A percentile compares a stretch with the other conserved stretches of the same genome.
Conservation (phyloP, 2,888 invertebrate species). For the Rhingia campestris region DNA sequence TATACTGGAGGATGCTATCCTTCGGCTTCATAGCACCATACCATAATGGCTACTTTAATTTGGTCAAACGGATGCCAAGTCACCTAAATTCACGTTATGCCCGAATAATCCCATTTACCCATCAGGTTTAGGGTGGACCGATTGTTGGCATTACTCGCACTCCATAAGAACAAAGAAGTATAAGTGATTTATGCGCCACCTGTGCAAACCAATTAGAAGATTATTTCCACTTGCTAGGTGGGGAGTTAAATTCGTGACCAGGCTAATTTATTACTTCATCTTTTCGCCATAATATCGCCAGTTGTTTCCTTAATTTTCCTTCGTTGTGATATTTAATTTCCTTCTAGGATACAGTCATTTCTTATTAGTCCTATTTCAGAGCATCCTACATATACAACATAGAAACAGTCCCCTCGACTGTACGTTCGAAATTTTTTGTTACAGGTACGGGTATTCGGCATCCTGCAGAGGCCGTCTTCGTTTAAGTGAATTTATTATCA, state of each 20-base stretch:
- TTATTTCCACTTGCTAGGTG: slow-evolving; percentile 36
- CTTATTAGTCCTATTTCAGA: slow-evolving; percentile 6
- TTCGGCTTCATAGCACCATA: neutral
- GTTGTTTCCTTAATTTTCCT: slow-evolving; percentile 50
- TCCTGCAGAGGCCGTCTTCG: slow-evolving; percentile 10
- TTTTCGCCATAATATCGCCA: slow-evolving; percentile 60
- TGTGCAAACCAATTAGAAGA: slow-evolving; percentile 70
- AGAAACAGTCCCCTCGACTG: slow-evolving; percentile 11
- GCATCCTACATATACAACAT: slow-evolving; percentile 10
- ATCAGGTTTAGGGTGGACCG: neutral
- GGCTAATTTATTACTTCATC: slow-evolving; percentile 73
- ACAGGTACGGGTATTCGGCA: slow-evolving; percentile 12
- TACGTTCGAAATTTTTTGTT: neutral
- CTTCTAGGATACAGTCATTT: slow-evolving; percentile 51
- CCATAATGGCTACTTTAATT: slow-evolving; percentile 47
- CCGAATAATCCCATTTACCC: slow-evolving; percentile 16
- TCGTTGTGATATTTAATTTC: slow-evolving; percentile 1
- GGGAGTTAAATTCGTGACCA: slow-evolving; percentile 54
- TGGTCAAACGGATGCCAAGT: slow-evolving; percentile 59
- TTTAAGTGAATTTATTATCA: slow-evolving; percentile 65
- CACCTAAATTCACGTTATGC: slow-evolving; percentile 46
- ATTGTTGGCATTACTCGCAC: slow-evolving; percentile 5
- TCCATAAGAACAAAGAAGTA: slow-evolving; percentile 1
- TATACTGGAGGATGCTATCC: slow-evolving; percentile 6
- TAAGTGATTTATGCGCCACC: slow-evolving; percentile 70